Evolutionary conservation across 2,797 vertebrate species (phyloP), one percentile per base, ranked within the genome.

Genomic region (Peromyscus aztecus): DNA sequence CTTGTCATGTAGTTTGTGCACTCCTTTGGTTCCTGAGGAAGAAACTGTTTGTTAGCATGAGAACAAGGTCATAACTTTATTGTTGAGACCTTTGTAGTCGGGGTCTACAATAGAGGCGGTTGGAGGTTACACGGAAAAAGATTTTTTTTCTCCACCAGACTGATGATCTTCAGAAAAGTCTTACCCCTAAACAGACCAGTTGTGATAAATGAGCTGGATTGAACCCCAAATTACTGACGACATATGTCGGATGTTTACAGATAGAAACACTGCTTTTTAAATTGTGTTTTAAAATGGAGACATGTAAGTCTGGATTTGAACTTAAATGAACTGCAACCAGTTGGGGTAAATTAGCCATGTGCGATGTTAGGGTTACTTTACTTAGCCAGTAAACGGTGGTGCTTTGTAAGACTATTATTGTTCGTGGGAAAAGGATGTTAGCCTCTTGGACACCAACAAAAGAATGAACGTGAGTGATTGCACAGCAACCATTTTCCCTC

Each of bases 31-130:
- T 73, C 85, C 77, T 46, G 55, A 78, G 91, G 77, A 57, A 76
- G 14, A 52, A 82, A 21, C 5, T 67, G 11, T 63, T 57, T 73
- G 13, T n/a, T 43, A 78, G 92, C 61, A 40, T 14, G 71, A 12
- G 37, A 94, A 52, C 94, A 92, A 77, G 81, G 55, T 97, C 91
- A 40, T 75, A 93, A 88, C 94, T 97, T 97, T 77, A 46, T 90
- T 87, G 75, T 95, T n/a, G 89, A 31, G 94, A n/a, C 16, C 46
- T 65, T 84, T 95, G 83, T 94, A 4, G 37, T 52, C 3, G 77
- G 84, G 81, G 46, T 77, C 87, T 61, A 67, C 76, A 59, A 46
- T 40, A 78, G 57, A 40, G 46, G 52, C 34, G 27, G n/a, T 43
- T 57, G 90, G 37, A 69, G 52, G 46, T 93, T 31, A 69, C 65